phyloP scores from a whole-genome alignment of 1,140 invertebrate species.

The Microplitis mediator region DNA sequence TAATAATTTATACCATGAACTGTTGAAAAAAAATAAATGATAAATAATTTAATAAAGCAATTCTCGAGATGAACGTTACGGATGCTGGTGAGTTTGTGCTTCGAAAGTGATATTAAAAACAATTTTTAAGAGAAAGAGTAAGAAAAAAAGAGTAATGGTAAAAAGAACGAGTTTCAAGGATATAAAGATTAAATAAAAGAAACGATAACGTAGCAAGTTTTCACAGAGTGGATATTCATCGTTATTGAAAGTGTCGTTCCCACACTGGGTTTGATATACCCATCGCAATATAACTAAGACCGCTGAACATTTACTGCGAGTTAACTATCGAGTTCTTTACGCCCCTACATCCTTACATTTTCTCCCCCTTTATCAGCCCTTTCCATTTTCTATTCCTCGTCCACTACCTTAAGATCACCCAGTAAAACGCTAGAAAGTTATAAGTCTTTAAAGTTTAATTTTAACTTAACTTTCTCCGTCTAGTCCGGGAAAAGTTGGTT shows the following conservation, averaged over 20 bases:
- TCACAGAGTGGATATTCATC: conserved; percentile 17
- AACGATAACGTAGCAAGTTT: conserved; percentile 21
- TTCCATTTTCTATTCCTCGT: no score
- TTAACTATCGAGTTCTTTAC: conserved; percentile 4
- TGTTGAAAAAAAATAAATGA: no score
- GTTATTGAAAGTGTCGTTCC: conserved; percentile 27
- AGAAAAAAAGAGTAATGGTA: not conserved
- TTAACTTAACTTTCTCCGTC: conserved; percentile 39
- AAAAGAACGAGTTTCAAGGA: not conserved
- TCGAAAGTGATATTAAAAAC: not conserved
- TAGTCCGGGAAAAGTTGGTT: conserved; percentile 6
- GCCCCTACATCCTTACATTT: not conserved
- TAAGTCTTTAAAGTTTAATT: conserved; percentile 53
- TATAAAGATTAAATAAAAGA: conserved; percentile 25
- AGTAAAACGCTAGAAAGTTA: conserved; percentile 43
- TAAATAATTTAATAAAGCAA: no score
- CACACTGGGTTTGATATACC: not conserved
- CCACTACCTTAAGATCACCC: not conserved
- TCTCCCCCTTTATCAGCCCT: no score
- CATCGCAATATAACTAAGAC: not conserved
- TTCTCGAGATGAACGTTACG: not conserved
- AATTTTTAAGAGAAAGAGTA: not conserved
- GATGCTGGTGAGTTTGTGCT: no score
- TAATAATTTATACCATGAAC: no score
- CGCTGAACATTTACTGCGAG: not conserved